Conservation (phyloP, 2,797 vertebrate genomes). For the Liasis olivaceus region DNA sequence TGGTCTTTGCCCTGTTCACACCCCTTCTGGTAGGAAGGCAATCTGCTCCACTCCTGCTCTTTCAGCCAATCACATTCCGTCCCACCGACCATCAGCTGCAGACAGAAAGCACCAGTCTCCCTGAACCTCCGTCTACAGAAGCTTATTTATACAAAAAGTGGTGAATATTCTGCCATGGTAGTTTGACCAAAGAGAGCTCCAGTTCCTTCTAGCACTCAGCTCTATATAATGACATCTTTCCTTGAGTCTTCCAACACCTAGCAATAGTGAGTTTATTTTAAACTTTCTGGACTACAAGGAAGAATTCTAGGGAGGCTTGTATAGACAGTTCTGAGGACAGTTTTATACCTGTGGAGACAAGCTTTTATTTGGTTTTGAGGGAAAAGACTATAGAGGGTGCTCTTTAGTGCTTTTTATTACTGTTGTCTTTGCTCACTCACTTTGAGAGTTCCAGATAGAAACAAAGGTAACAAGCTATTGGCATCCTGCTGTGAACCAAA, state of each 20-base stretch:
- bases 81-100: too few species aligned
- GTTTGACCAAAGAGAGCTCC: background rate
- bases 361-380: constrained; percentile 23
- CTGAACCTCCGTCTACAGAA: background rate
- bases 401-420: constrained; percentile 53
- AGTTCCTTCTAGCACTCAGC: background rate
- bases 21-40: too few species aligned
- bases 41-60: too few species aligned
- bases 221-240: background rate
- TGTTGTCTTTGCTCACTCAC: constrained; percentile 43
- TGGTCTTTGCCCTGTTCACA: too few species aligned
- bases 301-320: background rate
- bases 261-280: background rate
- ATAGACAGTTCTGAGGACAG: constrained; percentile 7
- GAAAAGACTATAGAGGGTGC: constrained; percentile 31
- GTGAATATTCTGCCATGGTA: background rate
- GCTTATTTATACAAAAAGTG: background rate
- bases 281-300: background rate
- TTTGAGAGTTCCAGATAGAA: constrained; percentile 60
- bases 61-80: too few species aligned
- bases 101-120: too few species aligned
- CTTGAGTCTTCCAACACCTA: background rate
- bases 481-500: constrained; percentile 60
- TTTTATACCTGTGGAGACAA: constrained; percentile 8
- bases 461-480: constrained; percentile 56